Conservation (phyloP, 2,888 invertebrate species). For the Melikaiella ostensackeni region DNA sequence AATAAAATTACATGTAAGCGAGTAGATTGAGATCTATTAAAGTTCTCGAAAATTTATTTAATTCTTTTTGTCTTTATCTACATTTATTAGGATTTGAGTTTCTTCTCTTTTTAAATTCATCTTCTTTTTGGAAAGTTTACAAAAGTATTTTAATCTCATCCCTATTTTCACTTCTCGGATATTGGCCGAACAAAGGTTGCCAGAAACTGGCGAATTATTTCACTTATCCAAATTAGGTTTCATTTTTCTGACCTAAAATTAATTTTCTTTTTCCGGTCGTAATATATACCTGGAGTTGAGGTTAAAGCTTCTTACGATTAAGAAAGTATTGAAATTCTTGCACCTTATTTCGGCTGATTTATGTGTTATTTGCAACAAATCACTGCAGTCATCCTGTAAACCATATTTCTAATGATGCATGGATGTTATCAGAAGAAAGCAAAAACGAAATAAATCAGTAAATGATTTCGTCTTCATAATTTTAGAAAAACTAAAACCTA, state of each 20-base stretch:
- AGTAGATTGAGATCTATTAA: too few relatives aligned
- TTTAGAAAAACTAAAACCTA: too few relatives aligned
- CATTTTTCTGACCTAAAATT: conserved; percentile 5
- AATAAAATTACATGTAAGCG: too few relatives aligned
- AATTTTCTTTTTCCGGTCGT: conserved; percentile 11
- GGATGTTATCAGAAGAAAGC: too few relatives aligned
- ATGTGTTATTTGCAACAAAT: too few relatives aligned
- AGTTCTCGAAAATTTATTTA: too few relatives aligned
- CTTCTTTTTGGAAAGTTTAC: neutral
- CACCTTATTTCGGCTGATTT: neutral
- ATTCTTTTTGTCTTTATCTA: too few relatives aligned
- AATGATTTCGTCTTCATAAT: too few relatives aligned
- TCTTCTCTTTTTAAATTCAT: neutral
- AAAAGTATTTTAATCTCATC: neutral
- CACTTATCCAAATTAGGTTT: neutral
- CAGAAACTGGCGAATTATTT: neutral
- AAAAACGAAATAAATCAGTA: too few relatives aligned
- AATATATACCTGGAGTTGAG: conserved; percentile 13
- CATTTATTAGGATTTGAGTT: too few relatives aligned
- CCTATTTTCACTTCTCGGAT: neutral
- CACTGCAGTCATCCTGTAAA: too few relatives aligned
- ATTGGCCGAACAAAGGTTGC: neutral
- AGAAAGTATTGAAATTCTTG: neutral
- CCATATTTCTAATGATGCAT: too few relatives aligned
- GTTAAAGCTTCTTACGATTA: neutral